A percentile compares a stretch with the other conserved stretches of the same genome.
phyloP scores from a whole-genome alignment of 2,797 vertebrate genomes.

The Pseudochromis fuscus region DNA sequence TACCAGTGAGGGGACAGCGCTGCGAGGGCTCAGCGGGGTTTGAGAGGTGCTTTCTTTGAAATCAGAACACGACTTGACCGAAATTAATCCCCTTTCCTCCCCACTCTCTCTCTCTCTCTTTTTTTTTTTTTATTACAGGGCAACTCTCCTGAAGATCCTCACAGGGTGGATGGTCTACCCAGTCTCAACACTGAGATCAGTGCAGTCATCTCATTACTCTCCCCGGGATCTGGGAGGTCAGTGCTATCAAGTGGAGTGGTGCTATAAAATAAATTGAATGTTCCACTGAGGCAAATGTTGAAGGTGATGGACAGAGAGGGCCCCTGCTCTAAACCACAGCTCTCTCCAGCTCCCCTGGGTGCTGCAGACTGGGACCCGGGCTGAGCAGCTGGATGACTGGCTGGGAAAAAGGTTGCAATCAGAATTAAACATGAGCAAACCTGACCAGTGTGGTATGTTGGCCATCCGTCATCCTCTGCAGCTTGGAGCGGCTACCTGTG shows the following conservation, averaged over 20 bases:
- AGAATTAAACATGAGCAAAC: constrained; percentile 86
- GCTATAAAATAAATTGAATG: constrained; percentile 86
- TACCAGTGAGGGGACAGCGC: constrained; percentile 55
- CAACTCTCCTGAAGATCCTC: constrained; percentile 63
- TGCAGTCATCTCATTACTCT: constrained; percentile 81
- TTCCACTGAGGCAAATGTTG: constrained; percentile 78
- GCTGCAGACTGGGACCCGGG: constrained; percentile 61
- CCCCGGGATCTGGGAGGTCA: constrained; percentile 77
- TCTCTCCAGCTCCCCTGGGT: constrained; percentile 65
- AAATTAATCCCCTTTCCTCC: constrained; percentile 67
- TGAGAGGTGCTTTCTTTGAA: constrained; percentile 58
- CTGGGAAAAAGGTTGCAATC: constrained; percentile 67
- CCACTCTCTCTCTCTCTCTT: constrained; percentile 26
- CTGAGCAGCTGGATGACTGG: constrained; percentile 70
- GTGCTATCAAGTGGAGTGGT: constrained; percentile 81
- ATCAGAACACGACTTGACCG: constrained; percentile 51
- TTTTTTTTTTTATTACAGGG: constrained; percentile 48
- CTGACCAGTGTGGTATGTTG: constrained; percentile 67
- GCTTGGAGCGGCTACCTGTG: constrained; percentile 75
- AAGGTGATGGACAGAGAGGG: constrained; percentile 82
- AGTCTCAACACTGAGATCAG: constrained; percentile 73
- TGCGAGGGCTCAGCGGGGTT: constrained; percentile 40
- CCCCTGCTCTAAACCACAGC: constrained; percentile 59
- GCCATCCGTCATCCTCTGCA: constrained; percentile 75
- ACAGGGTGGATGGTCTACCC: constrained; percentile 56